Percentiles rank a stretch among this genome's conserved stretches.
Conservation (phyloP, 2,888 invertebrate genomes). For the Nephrotoma flavescens region DNA sequence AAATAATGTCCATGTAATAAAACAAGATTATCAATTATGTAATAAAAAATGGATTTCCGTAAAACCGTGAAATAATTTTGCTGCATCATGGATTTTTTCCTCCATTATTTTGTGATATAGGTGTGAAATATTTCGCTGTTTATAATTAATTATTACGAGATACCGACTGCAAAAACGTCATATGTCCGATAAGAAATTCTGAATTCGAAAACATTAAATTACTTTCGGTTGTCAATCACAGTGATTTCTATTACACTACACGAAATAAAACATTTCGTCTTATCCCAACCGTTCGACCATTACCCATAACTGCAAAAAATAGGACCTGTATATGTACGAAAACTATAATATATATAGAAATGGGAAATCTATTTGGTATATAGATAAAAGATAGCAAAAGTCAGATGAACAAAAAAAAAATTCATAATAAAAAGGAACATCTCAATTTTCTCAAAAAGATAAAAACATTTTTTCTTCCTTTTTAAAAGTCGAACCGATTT, state of each 20-base stretch:
- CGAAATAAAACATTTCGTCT: not conserved
- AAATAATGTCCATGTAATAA: too few species aligned
- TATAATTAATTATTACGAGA: not conserved
- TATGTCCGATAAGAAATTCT: not conserved
- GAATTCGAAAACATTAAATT: not conserved
- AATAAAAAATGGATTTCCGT: too few species aligned
- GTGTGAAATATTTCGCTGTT: too few species aligned
- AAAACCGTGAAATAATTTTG: too few species aligned
- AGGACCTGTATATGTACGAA: not conserved
- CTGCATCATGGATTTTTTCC: too few species aligned
- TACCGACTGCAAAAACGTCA: not conserved
- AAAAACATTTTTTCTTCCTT: not conserved
- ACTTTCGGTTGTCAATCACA: not conserved
- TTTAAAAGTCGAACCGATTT: constrained; percentile 1
- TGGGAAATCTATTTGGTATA: not conserved
- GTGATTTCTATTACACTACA: not conserved
- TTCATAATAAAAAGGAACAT: not conserved
- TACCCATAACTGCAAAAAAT: not conserved
- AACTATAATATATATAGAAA: not conserved
- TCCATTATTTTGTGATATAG: too few species aligned
- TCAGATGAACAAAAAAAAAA: not conserved
- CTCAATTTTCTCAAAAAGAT: constrained; percentile 1
- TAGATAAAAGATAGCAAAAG: not conserved
- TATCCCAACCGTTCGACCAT: not conserved
- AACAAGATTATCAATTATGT: too few species aligned